These are phyloP conservation scores for Entelurus aequoreus DNA, from an alignment of 2,113 vertebrate genomes.

Conservation along the genomic window DNA sequence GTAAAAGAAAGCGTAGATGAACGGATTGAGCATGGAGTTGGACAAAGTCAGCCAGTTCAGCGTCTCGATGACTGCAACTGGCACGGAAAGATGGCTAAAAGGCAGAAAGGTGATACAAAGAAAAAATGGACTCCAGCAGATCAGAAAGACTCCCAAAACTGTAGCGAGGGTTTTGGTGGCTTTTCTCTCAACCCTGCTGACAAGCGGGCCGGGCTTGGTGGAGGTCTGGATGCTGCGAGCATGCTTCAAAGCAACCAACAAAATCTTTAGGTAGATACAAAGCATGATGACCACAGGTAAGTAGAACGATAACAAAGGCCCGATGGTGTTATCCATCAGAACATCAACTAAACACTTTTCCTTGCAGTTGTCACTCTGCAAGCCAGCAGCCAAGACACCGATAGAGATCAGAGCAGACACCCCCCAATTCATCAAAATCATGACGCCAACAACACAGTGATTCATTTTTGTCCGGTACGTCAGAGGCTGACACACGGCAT, in stretches of 20 bases:
- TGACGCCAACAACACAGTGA: not conserved
- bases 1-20: slow-evolving; percentile 10
- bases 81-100: not conserved
- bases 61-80: not conserved
- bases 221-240: slow-evolving; percentile 1
- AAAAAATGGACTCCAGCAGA: slow-evolving; percentile 2
- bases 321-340: not conserved
- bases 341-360: not conserved
- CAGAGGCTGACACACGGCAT: slow-evolving; percentile 5
- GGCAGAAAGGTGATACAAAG: not conserved
- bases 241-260: not conserved
- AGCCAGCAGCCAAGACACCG: not conserved
- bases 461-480: slow-evolving; percentile 1
- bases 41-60: slow-evolving; percentile 4
- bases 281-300: not conserved
- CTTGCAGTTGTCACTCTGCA: not conserved
- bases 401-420: not conserved
- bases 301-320: slow-evolving; percentile 2
- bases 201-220: not conserved
- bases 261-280: slow-evolving; percentile 2
- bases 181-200: not conserved
- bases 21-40: slow-evolving; percentile 9
- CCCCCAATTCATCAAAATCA: slow-evolving; percentile 1
- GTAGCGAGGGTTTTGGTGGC: slow-evolving; percentile 1
- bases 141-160: not conserved